Evolutionary conservation across 2,113 vertebrate species (phyloP).

Genomic region (Bufo gargarizans): DNA sequence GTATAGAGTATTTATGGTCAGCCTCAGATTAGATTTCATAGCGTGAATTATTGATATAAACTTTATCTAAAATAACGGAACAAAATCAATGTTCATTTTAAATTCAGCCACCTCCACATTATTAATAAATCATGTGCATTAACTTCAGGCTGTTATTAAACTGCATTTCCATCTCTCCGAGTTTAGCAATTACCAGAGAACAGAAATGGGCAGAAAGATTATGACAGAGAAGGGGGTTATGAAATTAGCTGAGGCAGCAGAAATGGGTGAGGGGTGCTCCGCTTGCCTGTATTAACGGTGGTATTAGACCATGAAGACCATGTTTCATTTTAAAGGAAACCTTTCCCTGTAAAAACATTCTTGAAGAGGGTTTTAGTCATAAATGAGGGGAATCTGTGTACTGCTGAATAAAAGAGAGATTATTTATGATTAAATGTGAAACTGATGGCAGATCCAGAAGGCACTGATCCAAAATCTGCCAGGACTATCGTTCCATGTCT

Average conservation of each 20-base stretch:
- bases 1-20: conserved; percentile 37
- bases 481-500: no score
- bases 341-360: neutral
- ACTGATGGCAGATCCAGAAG: no score
- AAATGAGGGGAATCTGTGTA: neutral
- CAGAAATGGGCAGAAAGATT: neutral
- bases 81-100: conserved; percentile 55
- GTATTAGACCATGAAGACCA: neutral
- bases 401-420: no score
- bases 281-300: neutral
- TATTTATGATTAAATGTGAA: no score
- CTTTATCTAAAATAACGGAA: conserved; percentile 51
- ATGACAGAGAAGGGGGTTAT: neutral
- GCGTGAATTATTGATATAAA: conserved; percentile 53
- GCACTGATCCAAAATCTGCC: no score
- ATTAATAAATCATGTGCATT: conserved; percentile 55
- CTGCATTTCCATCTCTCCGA: conserved; percentile 2
- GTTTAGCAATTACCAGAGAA: conserved; percentile 22
- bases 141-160: conserved; percentile 50
- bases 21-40: conserved; percentile 29
- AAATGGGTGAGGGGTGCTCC: conserved; percentile 12
- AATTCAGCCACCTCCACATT: conserved; percentile 45
- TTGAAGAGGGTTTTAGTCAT: neutral
- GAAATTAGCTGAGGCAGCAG: neutral
- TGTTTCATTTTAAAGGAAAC: neutral